phyloP scores from a whole-genome alignment of 1,140 invertebrate genomes.

The Drosophila pruinosa region DNA sequence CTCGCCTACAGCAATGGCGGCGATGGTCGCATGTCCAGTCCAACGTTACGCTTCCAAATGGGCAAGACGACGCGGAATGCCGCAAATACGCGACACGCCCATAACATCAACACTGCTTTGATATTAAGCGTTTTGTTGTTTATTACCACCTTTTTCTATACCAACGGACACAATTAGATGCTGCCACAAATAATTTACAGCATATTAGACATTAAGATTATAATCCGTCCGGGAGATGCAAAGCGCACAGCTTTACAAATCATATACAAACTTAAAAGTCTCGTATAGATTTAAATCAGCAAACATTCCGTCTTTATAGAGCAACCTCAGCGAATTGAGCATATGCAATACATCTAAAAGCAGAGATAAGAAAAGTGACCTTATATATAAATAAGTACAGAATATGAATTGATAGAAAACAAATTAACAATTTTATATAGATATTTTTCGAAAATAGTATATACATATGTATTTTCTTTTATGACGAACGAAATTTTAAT shows the following conservation, averaged over 20 bases:
- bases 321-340: slow-evolving; percentile 52
- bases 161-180: slow-evolving; percentile 46
- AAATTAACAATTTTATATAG: slow-evolving; percentile 34
- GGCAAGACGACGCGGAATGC: slow-evolving; percentile 84
- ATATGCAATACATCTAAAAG: slow-evolving; percentile 44
- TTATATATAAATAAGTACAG: slow-evolving; percentile 71
- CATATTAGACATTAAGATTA: slow-evolving; percentile 27
- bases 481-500: slow-evolving; percentile 32
- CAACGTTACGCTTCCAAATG: slow-evolving; percentile 93
- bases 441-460: slow-evolving; percentile 39
- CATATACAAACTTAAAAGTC: slow-evolving; percentile 49
- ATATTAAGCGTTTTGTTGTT: slow-evolving; percentile 63
- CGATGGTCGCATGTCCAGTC: slow-evolving; percentile 97
- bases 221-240: slow-evolving; percentile 43
- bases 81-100: slow-evolving; percentile 55
- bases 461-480: slow-evolving; percentile 29
- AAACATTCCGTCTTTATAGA: slow-evolving; percentile 59
- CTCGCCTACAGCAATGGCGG: slow-evolving; percentile 96
- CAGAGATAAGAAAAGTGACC: slow-evolving; percentile 66
- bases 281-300: slow-evolving; percentile 54
- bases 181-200: slow-evolving; percentile 20
- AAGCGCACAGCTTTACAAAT: slow-evolving; percentile 58
- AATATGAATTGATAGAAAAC: slow-evolving; percentile 37
- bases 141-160: slow-evolving; percentile 60
- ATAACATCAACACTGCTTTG: slow-evolving; percentile 68